Evolutionary conservation across 2,888 invertebrate genomes (phyloP).

Genomic region (Tetragonula carbonaria): DNA sequence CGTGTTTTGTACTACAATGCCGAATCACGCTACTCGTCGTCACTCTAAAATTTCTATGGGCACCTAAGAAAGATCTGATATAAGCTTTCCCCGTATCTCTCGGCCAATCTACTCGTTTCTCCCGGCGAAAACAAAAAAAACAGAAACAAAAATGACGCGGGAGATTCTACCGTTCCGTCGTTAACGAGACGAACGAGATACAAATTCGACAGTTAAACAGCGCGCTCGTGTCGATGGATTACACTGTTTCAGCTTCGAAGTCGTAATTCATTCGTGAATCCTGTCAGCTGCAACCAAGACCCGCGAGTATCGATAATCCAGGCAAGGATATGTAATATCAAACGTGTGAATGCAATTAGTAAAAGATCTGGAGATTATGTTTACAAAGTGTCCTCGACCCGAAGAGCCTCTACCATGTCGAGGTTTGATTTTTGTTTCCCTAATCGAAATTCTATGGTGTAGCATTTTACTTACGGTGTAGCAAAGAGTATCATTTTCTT

Average conservation of each 20-base stretch:
- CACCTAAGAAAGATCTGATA: constrained; percentile 63
- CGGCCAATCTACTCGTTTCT: constrained; percentile 3
- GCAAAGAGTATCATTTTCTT: constrained; percentile 7
- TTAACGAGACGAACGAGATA: background rate
- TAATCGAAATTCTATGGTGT: constrained; percentile 41
- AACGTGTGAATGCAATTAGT: constrained; percentile 66
- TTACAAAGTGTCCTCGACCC: constrained; percentile 24
- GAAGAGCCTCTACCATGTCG: constrained; percentile 34
- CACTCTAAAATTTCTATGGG: constrained; percentile 65
- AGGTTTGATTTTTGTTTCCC: constrained; percentile 30
- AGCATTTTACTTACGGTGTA: constrained; percentile 41
- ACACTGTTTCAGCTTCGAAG: constrained; percentile 20
- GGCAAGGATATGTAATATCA: constrained; percentile 68
- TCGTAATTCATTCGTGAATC: constrained; percentile 12
- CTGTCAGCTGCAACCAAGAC: constrained; percentile 17
- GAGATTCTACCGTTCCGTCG: background rate
- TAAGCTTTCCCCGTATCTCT: constrained; percentile 57
- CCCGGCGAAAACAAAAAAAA: background rate
- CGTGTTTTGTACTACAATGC: constrained; percentile 75
- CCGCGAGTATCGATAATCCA: constrained; percentile 53
- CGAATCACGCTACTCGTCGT: constrained; percentile 69
- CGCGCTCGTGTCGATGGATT: background rate
- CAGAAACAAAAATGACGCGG: background rate
- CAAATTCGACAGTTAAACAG: constrained; percentile 20
- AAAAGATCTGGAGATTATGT: constrained; percentile 60